These are phyloP conservation scores for Chrosomus eos DNA, from an alignment of 2,797 vertebrate genomes.

Conservation along the genomic window DNA sequence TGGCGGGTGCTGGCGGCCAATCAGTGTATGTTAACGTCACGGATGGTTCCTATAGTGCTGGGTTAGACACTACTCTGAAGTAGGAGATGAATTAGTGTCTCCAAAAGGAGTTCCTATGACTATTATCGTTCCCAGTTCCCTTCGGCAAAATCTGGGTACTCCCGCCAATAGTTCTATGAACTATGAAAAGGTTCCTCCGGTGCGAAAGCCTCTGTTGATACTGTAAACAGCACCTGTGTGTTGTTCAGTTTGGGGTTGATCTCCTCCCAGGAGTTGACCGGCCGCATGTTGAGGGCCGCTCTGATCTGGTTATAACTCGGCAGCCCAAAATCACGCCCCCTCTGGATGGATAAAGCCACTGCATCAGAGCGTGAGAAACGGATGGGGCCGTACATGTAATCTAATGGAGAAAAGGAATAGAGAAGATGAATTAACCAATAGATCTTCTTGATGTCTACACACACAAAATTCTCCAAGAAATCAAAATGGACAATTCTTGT, in stretches of 20 bases:
- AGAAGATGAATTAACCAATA: not conserved
- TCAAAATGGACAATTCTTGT: not conserved
- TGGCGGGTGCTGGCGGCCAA: too few species aligned
- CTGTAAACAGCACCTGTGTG: constrained; percentile 68
- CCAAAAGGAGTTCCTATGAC: too few species aligned
- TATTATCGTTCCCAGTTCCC: too few species aligned
- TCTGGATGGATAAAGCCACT: constrained; percentile 87
- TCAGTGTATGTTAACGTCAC: too few species aligned
- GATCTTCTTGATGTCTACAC: not conserved
- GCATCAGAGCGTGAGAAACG: constrained; percentile 88
- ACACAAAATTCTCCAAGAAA: not conserved
- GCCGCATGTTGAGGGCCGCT: constrained; percentile 74
- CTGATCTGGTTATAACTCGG: constrained; percentile 84
- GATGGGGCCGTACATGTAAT: constrained; percentile 93
- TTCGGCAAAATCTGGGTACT: too few species aligned
- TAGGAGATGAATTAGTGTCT: too few species aligned
- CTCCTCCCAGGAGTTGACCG: constrained; percentile 77
- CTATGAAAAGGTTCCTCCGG: too few species aligned
- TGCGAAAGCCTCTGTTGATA: not conserved
- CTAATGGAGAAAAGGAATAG: constrained; percentile 68
- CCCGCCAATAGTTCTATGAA: too few species aligned
- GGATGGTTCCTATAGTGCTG: too few species aligned
- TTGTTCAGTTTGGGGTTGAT: constrained; percentile 77
- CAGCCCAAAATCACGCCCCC: constrained; percentile 91
- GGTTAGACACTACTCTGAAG: too few species aligned